Conservation (phyloP, 2,113 vertebrate genomes). For the Ia io region DNA sequence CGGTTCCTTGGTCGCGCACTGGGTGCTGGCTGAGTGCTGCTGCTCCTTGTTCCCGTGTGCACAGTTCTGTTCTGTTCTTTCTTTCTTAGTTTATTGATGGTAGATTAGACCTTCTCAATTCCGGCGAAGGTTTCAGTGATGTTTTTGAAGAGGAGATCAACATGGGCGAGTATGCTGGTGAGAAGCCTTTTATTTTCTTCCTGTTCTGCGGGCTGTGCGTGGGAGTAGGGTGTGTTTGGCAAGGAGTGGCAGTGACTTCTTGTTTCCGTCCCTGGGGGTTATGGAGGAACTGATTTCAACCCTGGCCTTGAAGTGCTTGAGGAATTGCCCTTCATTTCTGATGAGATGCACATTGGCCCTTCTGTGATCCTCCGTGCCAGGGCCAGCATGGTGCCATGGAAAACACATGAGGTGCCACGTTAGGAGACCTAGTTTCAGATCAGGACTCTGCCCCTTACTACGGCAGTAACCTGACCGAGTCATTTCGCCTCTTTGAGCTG, state of each 20-base stretch:
- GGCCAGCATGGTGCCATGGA: background rate
- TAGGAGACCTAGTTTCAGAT: background rate
- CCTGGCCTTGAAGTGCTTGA: background rate
- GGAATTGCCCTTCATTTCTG: background rate
- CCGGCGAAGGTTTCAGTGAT: constrained; percentile 96
- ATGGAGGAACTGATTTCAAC: background rate
- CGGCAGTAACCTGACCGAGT: background rate
- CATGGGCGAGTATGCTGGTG: constrained; percentile 95
- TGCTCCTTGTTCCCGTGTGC: background rate
- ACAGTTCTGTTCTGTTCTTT: background rate
- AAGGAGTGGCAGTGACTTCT: background rate
- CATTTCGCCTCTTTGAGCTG: background rate
- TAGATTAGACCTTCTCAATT: constrained; percentile 94
- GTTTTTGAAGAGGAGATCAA: constrained; percentile 98
- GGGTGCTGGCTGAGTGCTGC: background rate
- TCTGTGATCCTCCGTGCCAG: background rate
- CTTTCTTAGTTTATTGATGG: constrained; percentile 94
- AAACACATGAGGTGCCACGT: background rate
- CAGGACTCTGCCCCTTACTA: background rate
- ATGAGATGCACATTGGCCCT: background rate
- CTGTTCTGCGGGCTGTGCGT: background rate
- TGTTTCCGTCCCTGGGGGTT: background rate
- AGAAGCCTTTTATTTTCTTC: constrained; percentile 24
- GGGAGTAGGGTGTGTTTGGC: background rate
- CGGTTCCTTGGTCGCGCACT: background rate